Evolutionary conservation across 1,140 invertebrate species (phyloP), one percentile per base, ranked within the genome.

Genomic region (Drosophila mojavensis): DNA sequence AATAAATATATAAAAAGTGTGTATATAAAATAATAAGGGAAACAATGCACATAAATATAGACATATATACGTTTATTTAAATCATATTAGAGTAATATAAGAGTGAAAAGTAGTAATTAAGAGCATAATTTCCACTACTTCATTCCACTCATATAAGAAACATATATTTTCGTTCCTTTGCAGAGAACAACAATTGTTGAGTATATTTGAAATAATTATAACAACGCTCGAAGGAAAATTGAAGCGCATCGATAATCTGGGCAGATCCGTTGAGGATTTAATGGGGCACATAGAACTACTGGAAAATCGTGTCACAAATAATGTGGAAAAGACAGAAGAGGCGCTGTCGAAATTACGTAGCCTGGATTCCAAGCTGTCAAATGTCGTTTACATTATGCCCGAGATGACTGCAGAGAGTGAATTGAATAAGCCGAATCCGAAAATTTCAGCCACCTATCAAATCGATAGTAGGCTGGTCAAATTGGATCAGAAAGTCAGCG

Each of bases 121-220:
- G 17, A 17, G 17, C 17, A 17, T 24, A 24, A 24, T 1, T 24
- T 24, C 3, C 3, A 24, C 0, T 3, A 24, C 20, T 24, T 36
- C 33, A 36, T 9, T 36, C 4, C 28, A 36, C 6, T 3, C 6
- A 36, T 36, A 36, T 36, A 36, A 36, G 2, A 24, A 24, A 24
- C 20, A 10, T 9, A 10, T 10, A 36, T 36, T 24, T 24, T 24
- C 20, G 20, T 24, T 2, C 20, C 28, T 5, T 33, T 33, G 33
- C 33, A 97, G 97, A 92, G 97, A 97, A 91, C 96, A 97, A 91
- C 97, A 97, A 91, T 94, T 97, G 43, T 96, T 97, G 92, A 96
- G 97, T 82, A 95, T 98, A 33, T 97, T 97, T 93, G 97, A 97
- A 92, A 96, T 97, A 9, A 96, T 97, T 73, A 96, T 97, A 20